Evolutionary conservation across 1,140 invertebrate genomes (phyloP).

Genomic region (Piezodorus guildinii): DNA sequence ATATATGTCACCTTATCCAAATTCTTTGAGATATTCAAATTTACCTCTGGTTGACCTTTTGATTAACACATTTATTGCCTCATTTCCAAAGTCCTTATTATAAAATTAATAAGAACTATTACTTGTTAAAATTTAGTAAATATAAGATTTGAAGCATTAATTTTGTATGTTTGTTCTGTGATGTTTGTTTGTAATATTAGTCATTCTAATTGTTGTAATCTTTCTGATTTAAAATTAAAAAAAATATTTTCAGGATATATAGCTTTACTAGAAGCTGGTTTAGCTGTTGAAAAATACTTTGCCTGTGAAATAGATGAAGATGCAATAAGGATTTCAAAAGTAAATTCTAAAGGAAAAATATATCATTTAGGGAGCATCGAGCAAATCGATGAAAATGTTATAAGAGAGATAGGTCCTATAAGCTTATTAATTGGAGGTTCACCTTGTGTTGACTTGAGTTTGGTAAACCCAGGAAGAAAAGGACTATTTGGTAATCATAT

Average conservation of each 20-base stretch:
- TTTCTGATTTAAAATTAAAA: no score
- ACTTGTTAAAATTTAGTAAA: no score
- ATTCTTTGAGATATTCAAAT: no score
- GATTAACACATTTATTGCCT: no score
- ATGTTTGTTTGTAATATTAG: no score
- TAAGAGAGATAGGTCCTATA: not conserved
- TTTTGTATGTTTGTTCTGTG: no score
- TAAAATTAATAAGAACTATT: no score
- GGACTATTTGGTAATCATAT: conserved; percentile 6
- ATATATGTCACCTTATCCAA: no score
- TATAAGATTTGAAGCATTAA: no score
- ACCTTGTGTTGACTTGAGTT: conserved; percentile 5
- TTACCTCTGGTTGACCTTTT: no score
- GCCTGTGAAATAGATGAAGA: conserved; percentile 4
- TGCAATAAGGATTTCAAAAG: not conserved
- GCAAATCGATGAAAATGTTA: not conserved
- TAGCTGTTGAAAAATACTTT: conserved; percentile 5
- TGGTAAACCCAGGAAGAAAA: conserved; percentile 8
- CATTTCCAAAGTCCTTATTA: no score
- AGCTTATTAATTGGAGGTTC: conserved; percentile 7
- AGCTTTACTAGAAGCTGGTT: not conserved
- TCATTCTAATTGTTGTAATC: no score
- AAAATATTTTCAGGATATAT: not conserved
- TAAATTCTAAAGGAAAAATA: conserved; percentile 8
- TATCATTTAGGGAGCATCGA: not conserved